These are phyloP conservation scores for Hyles vespertilio DNA, from an alignment of 1,140 invertebrate species.

Conservation along the genomic window DNA sequence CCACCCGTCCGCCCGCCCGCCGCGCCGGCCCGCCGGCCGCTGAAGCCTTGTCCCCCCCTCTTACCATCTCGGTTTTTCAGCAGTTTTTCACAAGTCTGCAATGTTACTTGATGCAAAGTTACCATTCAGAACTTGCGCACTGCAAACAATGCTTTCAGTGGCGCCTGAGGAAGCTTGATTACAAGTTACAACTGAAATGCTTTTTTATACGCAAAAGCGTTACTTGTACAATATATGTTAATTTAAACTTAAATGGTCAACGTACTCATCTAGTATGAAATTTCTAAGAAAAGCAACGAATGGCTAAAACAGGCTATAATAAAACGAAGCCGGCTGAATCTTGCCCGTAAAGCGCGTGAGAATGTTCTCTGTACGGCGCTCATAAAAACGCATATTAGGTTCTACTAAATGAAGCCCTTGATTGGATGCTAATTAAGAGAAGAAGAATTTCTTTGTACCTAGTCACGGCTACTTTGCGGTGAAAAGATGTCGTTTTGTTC, in stretches of 20 bases:
- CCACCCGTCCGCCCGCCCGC: conserved; percentile 39
- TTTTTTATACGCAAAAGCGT: too few species aligned
- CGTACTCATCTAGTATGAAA: not conserved
- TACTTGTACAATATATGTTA: too few species aligned
- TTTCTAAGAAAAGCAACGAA: conserved; percentile 1
- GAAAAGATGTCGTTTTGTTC: conserved; percentile 39
- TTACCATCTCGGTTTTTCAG: conserved; percentile 33
- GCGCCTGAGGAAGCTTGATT: too few species aligned
- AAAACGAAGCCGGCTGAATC: conserved; percentile 36
- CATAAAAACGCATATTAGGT: conserved; percentile 54
- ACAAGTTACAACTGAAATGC: too few species aligned
- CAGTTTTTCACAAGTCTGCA: conserved; percentile 21
- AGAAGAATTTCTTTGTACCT: conserved; percentile 47
- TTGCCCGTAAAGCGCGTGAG: conserved; percentile 50
- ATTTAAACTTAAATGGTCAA: too few species aligned
- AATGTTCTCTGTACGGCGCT: conserved; percentile 39
- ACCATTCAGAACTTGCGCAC: too few species aligned
- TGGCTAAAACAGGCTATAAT: conserved; percentile 30
- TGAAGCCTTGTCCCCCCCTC: conserved; percentile 45
- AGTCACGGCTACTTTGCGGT: conserved; percentile 16
- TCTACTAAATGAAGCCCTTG: conserved; percentile 60
- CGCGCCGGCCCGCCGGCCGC: conserved; percentile 43
- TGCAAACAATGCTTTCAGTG: too few species aligned
- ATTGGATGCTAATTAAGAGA: conserved; percentile 64
- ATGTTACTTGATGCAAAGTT: too few species aligned